A percentile compares a stretch with the other conserved stretches of the same genome.
Conservation (phyloP, 2,113 vertebrate genomes). For the Lampris megalopsis region DNA sequence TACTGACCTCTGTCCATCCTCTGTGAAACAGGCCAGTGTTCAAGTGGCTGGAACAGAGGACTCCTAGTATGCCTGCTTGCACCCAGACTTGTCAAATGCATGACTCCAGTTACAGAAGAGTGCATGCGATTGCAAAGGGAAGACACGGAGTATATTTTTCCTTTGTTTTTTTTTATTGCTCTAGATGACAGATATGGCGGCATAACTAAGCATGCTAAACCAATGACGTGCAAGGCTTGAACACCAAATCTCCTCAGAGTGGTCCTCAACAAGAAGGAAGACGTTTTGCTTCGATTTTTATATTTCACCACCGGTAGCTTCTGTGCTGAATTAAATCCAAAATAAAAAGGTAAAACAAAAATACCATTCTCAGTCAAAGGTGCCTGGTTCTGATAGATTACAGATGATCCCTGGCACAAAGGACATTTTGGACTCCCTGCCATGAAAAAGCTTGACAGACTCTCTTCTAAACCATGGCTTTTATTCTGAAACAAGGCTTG, state of each 20-base stretch:
- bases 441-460: constrained; percentile 8
- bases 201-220: constrained; percentile 36
- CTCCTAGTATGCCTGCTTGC: constrained; percentile 54
- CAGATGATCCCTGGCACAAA: neutral
- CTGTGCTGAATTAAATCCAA: neutral
- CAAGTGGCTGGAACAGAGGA: constrained; percentile 70
- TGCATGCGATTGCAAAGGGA: constrained; percentile 24
- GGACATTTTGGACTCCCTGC: neutral
- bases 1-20: constrained; percentile 64
- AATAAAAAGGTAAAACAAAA: constrained; percentile 1
- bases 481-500: constrained; percentile 10
- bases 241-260: neutral
- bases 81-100: constrained; percentile 54
- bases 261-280: neutral
- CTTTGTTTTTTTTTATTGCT: constrained; percentile 51
- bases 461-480: constrained; percentile 12
- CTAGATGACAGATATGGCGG: constrained; percentile 26
- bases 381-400: neutral
- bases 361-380: neutral
- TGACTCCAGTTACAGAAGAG: constrained; percentile 51
- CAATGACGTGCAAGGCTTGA: neutral
- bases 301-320: no score
- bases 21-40: constrained; percentile 69
- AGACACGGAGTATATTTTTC: constrained; percentile 39
- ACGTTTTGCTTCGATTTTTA: no score